These are phyloP conservation scores for Malachius bipustulatus DNA, from an alignment of 2,888 invertebrate species.

Conservation along the genomic window DNA sequence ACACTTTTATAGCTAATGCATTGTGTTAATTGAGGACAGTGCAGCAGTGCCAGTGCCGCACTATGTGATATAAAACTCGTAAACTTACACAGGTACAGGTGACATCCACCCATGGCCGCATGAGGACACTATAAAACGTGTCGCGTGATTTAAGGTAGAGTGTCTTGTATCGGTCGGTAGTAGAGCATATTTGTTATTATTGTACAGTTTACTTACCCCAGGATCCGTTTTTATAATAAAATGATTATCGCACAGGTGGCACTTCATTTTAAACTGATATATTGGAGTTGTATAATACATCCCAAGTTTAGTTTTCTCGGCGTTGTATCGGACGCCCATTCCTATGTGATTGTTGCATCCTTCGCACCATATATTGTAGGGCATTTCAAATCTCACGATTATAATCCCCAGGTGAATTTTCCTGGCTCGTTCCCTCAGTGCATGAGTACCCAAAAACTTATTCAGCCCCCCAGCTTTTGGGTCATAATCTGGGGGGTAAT, in stretches of 20 bases:
- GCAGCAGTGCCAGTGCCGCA: too few species aligned
- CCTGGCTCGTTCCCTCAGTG: conserved; percentile 87
- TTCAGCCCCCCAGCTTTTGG: conserved; percentile 90
- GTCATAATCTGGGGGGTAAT: conserved; percentile 98
- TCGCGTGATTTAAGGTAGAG: too few species aligned
- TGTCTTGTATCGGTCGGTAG: too few species aligned
- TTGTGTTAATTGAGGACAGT: too few species aligned
- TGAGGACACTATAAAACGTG: conserved; percentile 5
- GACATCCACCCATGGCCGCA: neutral
- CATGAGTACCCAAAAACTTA: conserved; percentile 89
- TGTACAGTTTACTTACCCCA: conserved; percentile 66
- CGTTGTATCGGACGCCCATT: conserved; percentile 97
- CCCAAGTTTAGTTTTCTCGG: conserved; percentile 84
- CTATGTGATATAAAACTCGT: too few species aligned
- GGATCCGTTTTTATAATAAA: conserved; percentile 98
- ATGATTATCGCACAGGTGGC: conserved; percentile 94
- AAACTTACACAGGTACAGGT: too few species aligned
- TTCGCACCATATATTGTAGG: conserved; percentile 99
- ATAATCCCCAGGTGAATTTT: conserved; percentile 92
- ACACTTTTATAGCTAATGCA: too few species aligned
- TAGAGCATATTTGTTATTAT: too few species aligned
- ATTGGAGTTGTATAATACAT: conserved; percentile 98
- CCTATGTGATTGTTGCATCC: conserved; percentile 98
- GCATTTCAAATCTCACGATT: conserved; percentile 98
- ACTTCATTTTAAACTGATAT: conserved; percentile 98